Evolutionary conservation across 2,797 vertebrate genomes (phyloP).

Genomic region (Siniperca obscura): DNA sequence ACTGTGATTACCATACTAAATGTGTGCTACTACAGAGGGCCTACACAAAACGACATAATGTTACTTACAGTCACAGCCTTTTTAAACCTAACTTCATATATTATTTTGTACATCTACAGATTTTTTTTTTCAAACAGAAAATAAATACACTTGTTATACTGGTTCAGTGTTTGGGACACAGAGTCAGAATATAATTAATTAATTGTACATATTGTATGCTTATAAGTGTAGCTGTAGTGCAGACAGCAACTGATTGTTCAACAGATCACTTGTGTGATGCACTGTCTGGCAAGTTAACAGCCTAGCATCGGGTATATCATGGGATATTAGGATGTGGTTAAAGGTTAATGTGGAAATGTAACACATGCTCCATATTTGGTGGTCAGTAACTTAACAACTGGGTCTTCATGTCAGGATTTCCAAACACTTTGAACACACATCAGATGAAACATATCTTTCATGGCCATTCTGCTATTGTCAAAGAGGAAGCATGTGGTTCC

Average conservation of each 20-base stretch:
- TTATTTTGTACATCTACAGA: not conserved
- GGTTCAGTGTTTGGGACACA: not conserved
- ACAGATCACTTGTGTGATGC: slow-evolving; percentile 1
- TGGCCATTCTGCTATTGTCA: slow-evolving; percentile 14
- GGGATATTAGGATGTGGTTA: slow-evolving; percentile 7
- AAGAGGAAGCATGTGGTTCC: slow-evolving; percentile 67
- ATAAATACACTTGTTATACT: not conserved
- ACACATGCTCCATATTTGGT: not conserved
- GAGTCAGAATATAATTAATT: not conserved
- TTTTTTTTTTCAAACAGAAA: not conserved
- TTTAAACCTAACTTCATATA: not conserved
- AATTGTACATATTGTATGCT: not conserved
- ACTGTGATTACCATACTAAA: not conserved
- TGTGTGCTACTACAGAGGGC: not conserved
- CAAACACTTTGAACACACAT: not conserved
- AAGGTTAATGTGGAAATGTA: not conserved
- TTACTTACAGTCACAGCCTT: not conserved
- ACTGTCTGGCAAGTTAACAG: slow-evolving; percentile 10
- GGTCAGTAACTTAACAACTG: not conserved
- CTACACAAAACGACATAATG: not conserved
- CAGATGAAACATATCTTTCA: slow-evolving; percentile 12
- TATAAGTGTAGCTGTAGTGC: not conserved
- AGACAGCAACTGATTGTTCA: not conserved
- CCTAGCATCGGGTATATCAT: not conserved
- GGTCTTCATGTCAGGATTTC: not conserved